Base-by-base conservation (phyloP, 2,888 invertebrate species). In the Coecobrya sp. region DNA sequence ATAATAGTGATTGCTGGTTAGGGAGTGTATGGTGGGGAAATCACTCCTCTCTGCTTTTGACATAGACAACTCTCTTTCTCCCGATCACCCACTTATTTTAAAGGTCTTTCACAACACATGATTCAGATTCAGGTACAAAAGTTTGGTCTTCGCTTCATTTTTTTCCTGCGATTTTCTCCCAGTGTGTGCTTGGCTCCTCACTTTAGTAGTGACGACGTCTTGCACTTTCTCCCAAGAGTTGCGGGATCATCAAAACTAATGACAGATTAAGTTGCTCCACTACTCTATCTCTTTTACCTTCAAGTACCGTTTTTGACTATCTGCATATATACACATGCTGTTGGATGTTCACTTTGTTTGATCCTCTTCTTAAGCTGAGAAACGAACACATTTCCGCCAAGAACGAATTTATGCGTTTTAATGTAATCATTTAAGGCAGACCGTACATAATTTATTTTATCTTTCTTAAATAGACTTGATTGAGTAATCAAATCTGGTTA, bases 1-100 rank as follows among this genome's bases (percentile, higher is more conserved):
- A 62, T 82, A 62, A 82, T 62, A 82, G 82, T 82, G 82, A 82
- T 82, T 82, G 82, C 19, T 82, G 82, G 82, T 62, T 62, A 19
- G 82, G 62, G 82, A 82, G n/a, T 30, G 19, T 1, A 16, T 16
- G 16, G 25, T 16, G 36, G 52, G 62, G 13, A 82, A 82, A 82
- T 82, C 82, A 82, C 82, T 82, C 36, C 19, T 73, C 3, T 76
- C 30, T 27, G 49, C 52, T 25, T 49, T 3, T 49, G 27, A 59
- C 59, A 79, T 10, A 22, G 42, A 81, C 27, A 82, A 82, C 59
- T 82, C 52, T 81, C 81, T 55, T 62, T 82, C 36, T 42, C 42
- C 82, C 59, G 30, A n/a, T 81, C 55, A 59, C 36, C 59, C 59
- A 81, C 81, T 81, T 81, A 81, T 59, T 81, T 82, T 82, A 62